Base-by-base conservation (phyloP, 2,888 invertebrate species). In the Folsomia candida region DNA sequence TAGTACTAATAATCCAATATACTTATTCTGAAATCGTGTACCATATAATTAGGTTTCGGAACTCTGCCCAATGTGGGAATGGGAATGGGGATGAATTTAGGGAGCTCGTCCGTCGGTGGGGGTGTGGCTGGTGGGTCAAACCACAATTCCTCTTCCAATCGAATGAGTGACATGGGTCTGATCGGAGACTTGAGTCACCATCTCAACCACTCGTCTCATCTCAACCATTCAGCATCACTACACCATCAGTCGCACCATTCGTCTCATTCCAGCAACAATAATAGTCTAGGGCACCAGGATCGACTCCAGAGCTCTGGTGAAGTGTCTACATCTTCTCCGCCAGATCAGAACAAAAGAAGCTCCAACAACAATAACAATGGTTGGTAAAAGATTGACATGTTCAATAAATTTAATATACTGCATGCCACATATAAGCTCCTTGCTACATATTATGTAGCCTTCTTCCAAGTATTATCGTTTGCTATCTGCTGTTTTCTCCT, bases 31-130 rank as follows among this genome's bases (percentile, higher is more conserved):
- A n/a, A n/a, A n/a, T n/a, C n/a, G n/a, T n/a, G n/a, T n/a, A n/a
- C n/a, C n/a, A n/a, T n/a, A n/a, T n/a, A n/a, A n/a, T n/a, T n/a
- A n/a, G n/a, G n/a, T n/a, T n/a, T n/a, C n/a, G n/a, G n/a, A 58
- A 68, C 73, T 29, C 51, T 73, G 62, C 71, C 73, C 54, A 69
- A 28, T 24, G 69, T 69, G 54, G 75, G 76, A 29, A 76, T 77
- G 77, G 74, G 76, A 59, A 77, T 78, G 76, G 76, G 76, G 28
- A 76, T 78, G 75, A 77, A 77, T 69, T 77, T 78, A 24, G 70
- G 70, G n/a, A 58, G 60, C 51, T 51, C 62, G n/a, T 20, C 51
- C 27, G n/a, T n/a, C n/a, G n/a, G n/a, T n/a, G n/a, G n/a, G n/a
- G n/a, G n/a, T n/a, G n/a, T n/a, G n/a, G n/a, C n/a, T n/a, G 51